These are phyloP conservation scores for Plumapathes pennacea DNA, from an alignment of 92 coral and sea anemone species.

Conservation along the genomic window DNA sequence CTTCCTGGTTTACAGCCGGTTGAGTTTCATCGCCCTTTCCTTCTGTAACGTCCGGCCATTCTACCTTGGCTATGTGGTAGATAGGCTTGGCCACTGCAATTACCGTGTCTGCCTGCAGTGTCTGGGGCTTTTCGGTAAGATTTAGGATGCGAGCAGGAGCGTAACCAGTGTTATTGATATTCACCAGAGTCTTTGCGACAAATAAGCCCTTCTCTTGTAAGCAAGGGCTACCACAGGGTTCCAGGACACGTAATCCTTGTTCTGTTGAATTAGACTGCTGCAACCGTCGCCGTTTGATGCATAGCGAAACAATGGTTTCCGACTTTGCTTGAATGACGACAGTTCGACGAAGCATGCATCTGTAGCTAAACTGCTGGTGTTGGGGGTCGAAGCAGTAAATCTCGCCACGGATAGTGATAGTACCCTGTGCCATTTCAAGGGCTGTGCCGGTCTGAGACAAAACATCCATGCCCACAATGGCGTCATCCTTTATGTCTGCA, in stretches of 20 bases:
- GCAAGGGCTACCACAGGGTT: constrained; percentile 20
- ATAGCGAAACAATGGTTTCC: constrained; percentile 19
- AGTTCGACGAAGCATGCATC: constrained; percentile 40
- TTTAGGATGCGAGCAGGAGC: constrained; percentile 5
- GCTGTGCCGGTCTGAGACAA: constrained; percentile 17
- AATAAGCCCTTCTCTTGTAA: constrained; percentile 17
- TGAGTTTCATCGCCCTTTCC: constrained; percentile 3
- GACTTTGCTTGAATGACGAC: constrained; percentile 24
- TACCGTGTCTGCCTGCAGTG: constrained; percentile 1
- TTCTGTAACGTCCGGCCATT: not conserved
- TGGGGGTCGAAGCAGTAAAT: constrained; percentile 22
- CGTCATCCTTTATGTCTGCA: constrained; percentile 44
- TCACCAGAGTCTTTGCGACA: constrained; percentile 37
- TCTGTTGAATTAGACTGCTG: not conserved
- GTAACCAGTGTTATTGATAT: not conserved
- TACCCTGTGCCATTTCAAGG: constrained; percentile 28
- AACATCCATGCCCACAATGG: constrained; percentile 46
- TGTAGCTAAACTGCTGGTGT: constrained; percentile 38
- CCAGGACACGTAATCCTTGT: constrained; percentile 19
- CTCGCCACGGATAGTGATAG: constrained; percentile 33
- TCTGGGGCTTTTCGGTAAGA: constrained; percentile 19
- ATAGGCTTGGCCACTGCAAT: not conserved
- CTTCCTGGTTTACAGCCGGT: no score
- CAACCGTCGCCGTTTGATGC: constrained; percentile 17
- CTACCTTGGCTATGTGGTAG: constrained; percentile 10